Percentiles rank a stretch among this genome's conserved stretches.
phyloP scores from a whole-genome alignment of 2,797 vertebrate genomes.

The Tapera naevia region DNA sequence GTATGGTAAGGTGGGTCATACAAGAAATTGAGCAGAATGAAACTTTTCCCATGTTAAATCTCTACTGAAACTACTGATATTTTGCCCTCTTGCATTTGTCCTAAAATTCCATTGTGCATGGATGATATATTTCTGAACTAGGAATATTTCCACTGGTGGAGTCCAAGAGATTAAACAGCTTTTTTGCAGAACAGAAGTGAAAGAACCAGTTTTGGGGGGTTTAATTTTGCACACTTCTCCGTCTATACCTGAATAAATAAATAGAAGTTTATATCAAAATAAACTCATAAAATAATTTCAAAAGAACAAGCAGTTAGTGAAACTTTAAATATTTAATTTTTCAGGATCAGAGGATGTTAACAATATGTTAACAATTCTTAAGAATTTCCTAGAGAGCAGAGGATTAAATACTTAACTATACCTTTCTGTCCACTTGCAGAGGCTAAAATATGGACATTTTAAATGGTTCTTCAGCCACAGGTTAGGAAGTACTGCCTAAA shows the following conservation, averaged over 20 bases:
- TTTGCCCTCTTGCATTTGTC: neutral
- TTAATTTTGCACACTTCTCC: neutral
- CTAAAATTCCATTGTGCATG: neutral
- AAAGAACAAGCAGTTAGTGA: neutral
- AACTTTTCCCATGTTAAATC: neutral
- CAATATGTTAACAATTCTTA: neutral
- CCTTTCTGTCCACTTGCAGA: neutral
- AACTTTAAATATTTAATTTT: neutral
- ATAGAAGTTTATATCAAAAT: neutral
- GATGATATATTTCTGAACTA: neutral
- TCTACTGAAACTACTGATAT: neutral
- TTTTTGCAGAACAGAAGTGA: neutral
- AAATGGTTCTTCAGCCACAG: neutral
- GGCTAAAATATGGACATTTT: neutral
- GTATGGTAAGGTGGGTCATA: neutral
- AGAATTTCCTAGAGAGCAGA: neutral
- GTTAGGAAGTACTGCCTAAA: neutral
- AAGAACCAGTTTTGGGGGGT: fast-evolving
- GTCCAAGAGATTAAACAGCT: neutral
- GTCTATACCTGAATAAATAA: neutral
- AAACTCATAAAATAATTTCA: neutral
- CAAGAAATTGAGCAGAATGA: neutral
- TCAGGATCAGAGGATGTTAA: neutral
- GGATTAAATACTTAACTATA: neutral
- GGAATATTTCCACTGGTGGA: neutral